These are phyloP conservation scores for Aplysina aerophoba DNA, from an alignment of 37 sponge, comb jelly and placozoan genomes.

Conservation along the genomic window DNA sequence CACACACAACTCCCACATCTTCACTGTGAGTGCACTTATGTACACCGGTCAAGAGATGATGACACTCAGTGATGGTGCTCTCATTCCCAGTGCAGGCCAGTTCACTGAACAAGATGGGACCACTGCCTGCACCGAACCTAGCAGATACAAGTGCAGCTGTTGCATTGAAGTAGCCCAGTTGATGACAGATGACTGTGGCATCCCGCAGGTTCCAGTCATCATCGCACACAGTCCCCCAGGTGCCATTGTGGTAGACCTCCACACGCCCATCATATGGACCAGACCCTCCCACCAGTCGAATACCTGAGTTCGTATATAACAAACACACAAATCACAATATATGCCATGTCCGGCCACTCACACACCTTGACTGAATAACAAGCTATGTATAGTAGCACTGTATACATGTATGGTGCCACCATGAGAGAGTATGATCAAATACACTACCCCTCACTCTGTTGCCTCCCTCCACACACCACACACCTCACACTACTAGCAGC, in stretches of 20 bases:
- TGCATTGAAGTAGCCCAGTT: background rate
- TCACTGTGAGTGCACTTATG: slow-evolving; percentile 29
- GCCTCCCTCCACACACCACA: background rate
- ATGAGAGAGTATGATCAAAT: no score
- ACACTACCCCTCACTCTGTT: no score
- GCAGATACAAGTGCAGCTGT: background rate
- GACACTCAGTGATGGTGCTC: background rate
- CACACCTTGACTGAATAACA: no score
- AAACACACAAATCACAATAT: no score
- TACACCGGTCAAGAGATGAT: background rate
- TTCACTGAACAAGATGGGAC: slow-evolving; percentile 16
- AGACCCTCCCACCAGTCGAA: slow-evolving; percentile 4
- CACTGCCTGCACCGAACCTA: slow-evolving; percentile 6
- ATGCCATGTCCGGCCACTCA: no score
- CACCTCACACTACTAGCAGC: background rate
- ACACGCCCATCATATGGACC: slow-evolving; percentile 15
- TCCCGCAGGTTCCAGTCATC: slow-evolving; percentile 13
- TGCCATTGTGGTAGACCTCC: slow-evolving; percentile 27
- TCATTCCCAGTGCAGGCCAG: background rate
- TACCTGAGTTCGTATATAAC: no score
- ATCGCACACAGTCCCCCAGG: slow-evolving; percentile 24
- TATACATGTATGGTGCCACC: no score
- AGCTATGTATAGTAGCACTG: no score
- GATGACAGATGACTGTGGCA: slow-evolving; percentile 4
- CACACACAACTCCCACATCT: slow-evolving; percentile 34